Base-by-base conservation (phyloP, 64 coral and sea anemone genomes). In the Dendrophyllia cribrosa region DNA sequence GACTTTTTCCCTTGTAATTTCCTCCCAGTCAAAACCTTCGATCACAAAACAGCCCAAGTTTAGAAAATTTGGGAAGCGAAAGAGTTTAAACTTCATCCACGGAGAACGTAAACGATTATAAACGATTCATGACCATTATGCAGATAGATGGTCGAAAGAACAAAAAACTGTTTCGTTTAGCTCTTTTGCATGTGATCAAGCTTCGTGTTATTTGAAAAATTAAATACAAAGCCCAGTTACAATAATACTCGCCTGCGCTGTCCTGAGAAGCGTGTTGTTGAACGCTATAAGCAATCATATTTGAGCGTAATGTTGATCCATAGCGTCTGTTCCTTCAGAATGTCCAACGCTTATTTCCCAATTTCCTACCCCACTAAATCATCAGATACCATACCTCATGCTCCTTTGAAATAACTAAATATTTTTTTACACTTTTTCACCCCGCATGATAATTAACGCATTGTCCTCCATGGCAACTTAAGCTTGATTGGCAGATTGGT, bases 241-340 rank as follows among this genome's bases (percentile, higher is more conserved):
- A 82, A 61, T 81, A 67, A 66, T 68, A 84, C 80, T 84, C 45
- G 80, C 80, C 80, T 84, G 80, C 51, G 80, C 67, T 84, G 0
- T 67, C 80, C n/a, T 66, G 60, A 84, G 80, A 84, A 66, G 80
- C 20, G 58, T 84, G 62, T 82, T 82, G 78, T 67, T 84, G 60
- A 65, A 68, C 19, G 21, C 44, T 84, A 14, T 80, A 80, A 17
- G 77, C 77, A 66, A 84, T 84, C 80, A 84, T 84, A 16, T 84
- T 84, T 68, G 44, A 51, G 62, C 61, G 34, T 24, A 23, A 68
- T 51, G 3, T 47, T 24, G 43, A 67, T 51, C 60, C 80, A 84
- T 84, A 50, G 14, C 43, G 34, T 10, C 14, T 34, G 6, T 43
- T 60, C 17, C 23, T 79, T 17, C 51, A 24, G 60, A 83, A 46